Base-by-base conservation (phyloP, 1,140 invertebrate genomes). In the Zaprionus kolodkinae region DNA sequence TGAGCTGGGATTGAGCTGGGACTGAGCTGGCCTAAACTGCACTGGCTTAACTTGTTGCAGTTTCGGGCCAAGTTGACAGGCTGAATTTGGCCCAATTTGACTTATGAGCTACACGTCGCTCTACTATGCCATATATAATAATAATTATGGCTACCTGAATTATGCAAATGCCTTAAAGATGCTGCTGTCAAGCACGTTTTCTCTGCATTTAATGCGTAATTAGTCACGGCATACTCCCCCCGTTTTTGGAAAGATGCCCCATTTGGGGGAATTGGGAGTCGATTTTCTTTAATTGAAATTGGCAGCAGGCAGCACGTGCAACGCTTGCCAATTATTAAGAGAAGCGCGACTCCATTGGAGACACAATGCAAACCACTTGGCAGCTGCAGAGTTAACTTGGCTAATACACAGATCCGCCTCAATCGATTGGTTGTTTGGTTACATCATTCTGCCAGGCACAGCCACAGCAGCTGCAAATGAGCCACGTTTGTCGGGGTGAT, bases 171-270 rank as follows among this genome's bases (percentile, higher is more conserved):
- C 2, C 50, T 56, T 67, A n/a, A 70, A 72, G 78, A 72, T 64
- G 43, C 59, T 36, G 33, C 80, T 74, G 72, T 21, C 21, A 2
- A 85, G 76, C 86, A 88, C 85, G 85, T 88, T 85, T 71, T 76
- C 72, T 79, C 81, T 79, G 85, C 85, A 81, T 89, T 88, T 88
- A 79, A 88, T 88, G 81, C 78, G 66, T 89, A 88, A 88, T 88
- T 88, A 88, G 85, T 88, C 81, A 88, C 85, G 81, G 72, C 81
- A 21, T 21, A 21, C 21, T 2, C 21, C 21, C 21, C n/a, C n/a
- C n/a, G n/a, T n/a, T 59, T 67, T 73, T 80, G 78, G 73, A 89
- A 89, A 69, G 57, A 45, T 57, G 36, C 45, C 17, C 64, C 50
- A 11, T 25, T 4, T 17, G 27, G 11, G 57, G 17, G 6, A 30